Base-by-base conservation (phyloP, 2,888 invertebrate genomes). In the Zygogramma bicolorata region DNA sequence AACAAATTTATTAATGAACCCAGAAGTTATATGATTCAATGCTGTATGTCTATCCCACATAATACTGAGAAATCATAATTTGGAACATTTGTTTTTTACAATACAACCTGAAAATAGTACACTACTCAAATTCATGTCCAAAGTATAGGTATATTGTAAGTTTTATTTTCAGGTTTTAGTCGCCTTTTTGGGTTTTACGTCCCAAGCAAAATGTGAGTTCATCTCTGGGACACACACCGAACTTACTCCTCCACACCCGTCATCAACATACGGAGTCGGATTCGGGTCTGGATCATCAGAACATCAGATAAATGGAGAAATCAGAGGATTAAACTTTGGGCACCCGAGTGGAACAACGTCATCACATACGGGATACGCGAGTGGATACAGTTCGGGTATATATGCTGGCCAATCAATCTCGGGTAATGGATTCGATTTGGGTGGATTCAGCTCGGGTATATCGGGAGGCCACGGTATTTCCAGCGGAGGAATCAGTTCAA, bases 181-280 rank as follows among this genome's bases (percentile, higher is more conserved):
- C 53, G 71, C 73, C 18, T 31, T 82, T 75, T 75, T 81, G 72
- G 80, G 81, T 74, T 27, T 79, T 60, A 75, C 79, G 67, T 68
- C 77, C 20, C 40, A 81, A 60, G 80, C 76, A 70, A 75, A 75
- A 42, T 81, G 83, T 73, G 83, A 82, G 73, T 72, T 79, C 58
- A 75, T 81, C 57, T 71, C 75, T 66, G 81, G 77, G 67, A 49
- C 75, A 29, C 77, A 75, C 65, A 73, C 77, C 15, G 77, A 78
- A 58, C 76, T 83, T 31, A 75, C 77, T 34, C 81, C 83, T 13
- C 83, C 84, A 22, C 46, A 66, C 18, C 31, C 75, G 3, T 79
- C 78, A 18, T 65, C 78, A 8, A 46, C 65, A 5, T 82, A 77
- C 67, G 76, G 76, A 25, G 72, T 77, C 7, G 81, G 81, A 67